phyloP scores from a whole-genome alignment of 2,113 vertebrate species.

The Onychostoma macrolepis region DNA sequence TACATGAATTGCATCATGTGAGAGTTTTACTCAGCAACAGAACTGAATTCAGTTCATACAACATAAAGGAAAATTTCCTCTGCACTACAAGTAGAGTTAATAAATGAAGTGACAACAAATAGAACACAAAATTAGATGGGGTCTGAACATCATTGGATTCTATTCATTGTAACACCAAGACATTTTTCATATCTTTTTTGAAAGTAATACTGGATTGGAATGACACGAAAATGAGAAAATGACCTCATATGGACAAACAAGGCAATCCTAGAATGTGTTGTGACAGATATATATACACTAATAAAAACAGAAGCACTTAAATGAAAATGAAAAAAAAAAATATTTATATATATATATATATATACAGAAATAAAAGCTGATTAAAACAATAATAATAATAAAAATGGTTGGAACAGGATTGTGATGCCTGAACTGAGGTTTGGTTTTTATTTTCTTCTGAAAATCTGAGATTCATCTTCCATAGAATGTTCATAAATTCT shows the following conservation, averaged over 20 bases:
- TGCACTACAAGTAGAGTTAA: not conserved
- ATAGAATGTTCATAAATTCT: not conserved
- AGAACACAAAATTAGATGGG: not conserved
- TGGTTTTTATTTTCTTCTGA: not conserved
- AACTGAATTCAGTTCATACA: not conserved
- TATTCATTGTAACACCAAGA: not conserved
- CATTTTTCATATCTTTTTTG: not conserved
- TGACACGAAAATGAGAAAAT: too few relatives aligned
- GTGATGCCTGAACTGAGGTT: not conserved
- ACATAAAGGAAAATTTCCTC: not conserved
- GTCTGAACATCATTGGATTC: not conserved
- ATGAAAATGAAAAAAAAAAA: too few relatives aligned
- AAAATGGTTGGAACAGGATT: too few relatives aligned
- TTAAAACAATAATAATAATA: too few relatives aligned
- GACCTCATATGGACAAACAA: not conserved
- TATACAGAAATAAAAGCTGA: too few relatives aligned
- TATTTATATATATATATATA: too few relatives aligned
- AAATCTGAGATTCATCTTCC: not conserved
- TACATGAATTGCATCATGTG: conserved; percentile 40
- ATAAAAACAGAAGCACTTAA: too few relatives aligned
- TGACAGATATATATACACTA: not conserved
- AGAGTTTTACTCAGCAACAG: not conserved
- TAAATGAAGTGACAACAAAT: not conserved
- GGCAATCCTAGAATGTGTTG: not conserved
- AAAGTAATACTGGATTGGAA: too few relatives aligned